Evolutionary conservation across 2,797 vertebrate species (phyloP).

Genomic region (Sebastolobus alascanus): DNA sequence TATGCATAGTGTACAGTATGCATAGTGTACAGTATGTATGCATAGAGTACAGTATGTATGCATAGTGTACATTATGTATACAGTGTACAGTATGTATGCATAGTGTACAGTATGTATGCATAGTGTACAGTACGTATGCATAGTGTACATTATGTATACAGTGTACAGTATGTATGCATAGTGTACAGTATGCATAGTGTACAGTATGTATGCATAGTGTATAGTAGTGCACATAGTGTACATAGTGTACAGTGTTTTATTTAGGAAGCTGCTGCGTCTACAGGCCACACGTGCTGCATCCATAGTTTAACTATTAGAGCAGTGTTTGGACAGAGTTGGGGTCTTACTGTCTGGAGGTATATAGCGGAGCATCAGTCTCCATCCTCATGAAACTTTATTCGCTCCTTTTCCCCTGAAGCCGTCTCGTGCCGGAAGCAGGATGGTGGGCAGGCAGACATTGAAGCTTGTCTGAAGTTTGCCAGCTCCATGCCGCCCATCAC

Average conservation of each 20-base stretch:
- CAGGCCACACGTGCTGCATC: too few species aligned
- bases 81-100: too few species aligned
- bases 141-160: too few species aligned
- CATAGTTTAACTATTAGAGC: too few species aligned
- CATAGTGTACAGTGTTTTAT: neutral
- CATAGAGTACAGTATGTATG: too few species aligned
- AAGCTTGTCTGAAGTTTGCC: conserved; percentile 89
- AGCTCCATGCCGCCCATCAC: conserved; percentile 92
- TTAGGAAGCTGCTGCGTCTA: neutral
- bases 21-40: too few species aligned
- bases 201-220: too few species aligned
- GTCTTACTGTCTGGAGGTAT: neutral
- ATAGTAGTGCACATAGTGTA: neutral
- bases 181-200: too few species aligned
- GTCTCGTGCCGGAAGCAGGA: conserved; percentile 96
- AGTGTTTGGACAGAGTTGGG: neutral
- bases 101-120: too few species aligned
- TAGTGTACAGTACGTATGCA: too few species aligned
- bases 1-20: too few species aligned
- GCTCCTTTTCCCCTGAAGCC: conserved; percentile 77
- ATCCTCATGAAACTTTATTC: neutral
- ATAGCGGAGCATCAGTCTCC: neutral
- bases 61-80: neutral
- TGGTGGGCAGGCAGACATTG: conserved; percentile 90
- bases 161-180: too few species aligned